These are phyloP conservation scores for Mus caroli DNA, from an alignment of 2,797 vertebrate species.

Conservation along the genomic window DNA sequence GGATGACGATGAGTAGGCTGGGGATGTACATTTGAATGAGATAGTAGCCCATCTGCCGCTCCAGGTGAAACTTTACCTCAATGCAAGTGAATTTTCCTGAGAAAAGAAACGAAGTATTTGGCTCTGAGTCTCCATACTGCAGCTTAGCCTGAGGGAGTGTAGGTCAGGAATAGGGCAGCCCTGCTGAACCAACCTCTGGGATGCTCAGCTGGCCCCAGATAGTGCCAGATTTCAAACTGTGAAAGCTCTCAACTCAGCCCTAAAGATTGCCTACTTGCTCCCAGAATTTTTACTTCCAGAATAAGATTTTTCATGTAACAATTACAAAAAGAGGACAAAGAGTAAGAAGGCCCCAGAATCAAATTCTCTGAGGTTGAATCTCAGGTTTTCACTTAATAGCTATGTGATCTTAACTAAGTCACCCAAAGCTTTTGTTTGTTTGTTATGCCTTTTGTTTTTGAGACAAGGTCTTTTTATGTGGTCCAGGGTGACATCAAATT, in stretches of 20 bases:
- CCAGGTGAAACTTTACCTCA: slow-evolving; percentile 97
- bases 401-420: slow-evolving; percentile 40
- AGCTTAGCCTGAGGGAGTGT: slow-evolving; percentile 1
- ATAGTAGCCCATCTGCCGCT: slow-evolving; percentile 98
- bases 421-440: not conserved
- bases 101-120: slow-evolving; percentile 66
- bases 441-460: not conserved
- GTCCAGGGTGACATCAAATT: not conserved
- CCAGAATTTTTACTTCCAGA: slow-evolving; percentile 46
- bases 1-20: slow-evolving; percentile 96
- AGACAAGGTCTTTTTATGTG: not conserved
- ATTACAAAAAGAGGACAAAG: slow-evolving; percentile 30
- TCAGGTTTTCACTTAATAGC: slow-evolving; percentile 16
- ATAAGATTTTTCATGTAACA: slow-evolving; percentile 7
- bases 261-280: slow-evolving; percentile 1
- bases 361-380: slow-evolving; percentile 35
- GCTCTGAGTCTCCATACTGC: slow-evolving; percentile 8
- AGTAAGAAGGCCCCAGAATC: slow-evolving; percentile 21
- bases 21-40: slow-evolving; percentile 99
- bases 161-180: not conserved
- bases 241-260: not conserved
- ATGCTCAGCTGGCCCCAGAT: not conserved
- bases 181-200: slow-evolving; percentile 31
- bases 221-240: not conserved
- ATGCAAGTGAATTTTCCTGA: slow-evolving; percentile 98